Evolutionary conservation across 2,113 vertebrate genomes (phyloP), one percentile per base, ranked within the genome.

Genomic region (Etia nguti): DNA sequence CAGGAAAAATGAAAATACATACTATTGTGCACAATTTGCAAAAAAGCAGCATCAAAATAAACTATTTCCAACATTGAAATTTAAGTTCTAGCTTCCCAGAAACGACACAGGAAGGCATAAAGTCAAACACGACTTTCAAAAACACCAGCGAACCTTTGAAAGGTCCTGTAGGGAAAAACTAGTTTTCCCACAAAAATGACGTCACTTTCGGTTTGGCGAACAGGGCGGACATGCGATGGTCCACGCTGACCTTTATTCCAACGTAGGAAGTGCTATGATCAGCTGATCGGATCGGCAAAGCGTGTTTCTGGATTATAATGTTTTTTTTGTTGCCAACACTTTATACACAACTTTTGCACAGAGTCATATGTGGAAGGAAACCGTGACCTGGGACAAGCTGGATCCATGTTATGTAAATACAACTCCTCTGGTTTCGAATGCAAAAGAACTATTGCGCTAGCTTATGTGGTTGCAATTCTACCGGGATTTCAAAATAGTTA

Each of bases 41-140:
- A 29, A 59, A 16, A 29, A 0, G n/a, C 56, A 59, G 8, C 56
- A 10, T 31, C 15, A 59, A 10, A 59, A 59, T 6, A 59, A 59
- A 59, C 31, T 1, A 0, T 59, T 29, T 29, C 29, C 29, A 29
- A 29, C 29, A 29, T 4, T 29, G 29, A 29, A 29, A 29, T n/a
- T n/a, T n/a, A n/a, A n/a, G n/a, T n/a, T n/a, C n/a, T n/a, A n/a
- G n/a, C n/a, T n/a, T n/a, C n/a, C n/a, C n/a, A n/a, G n/a, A n/a
- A 29, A 4, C 4, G 2, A 59, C 31, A 59, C 56, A 10, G 56
- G 0, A 59, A 10, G 56, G 3, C 56, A 31, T 31, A 0, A 59
- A 6, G 0, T 59, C 2, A 59, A 59, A 29, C 26, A 20, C 20
- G 16, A 50, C 13, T 2, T 43, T 43, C 41, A 13, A 0, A 15